Evolutionary conservation across 2,797 vertebrate species (phyloP).

Genomic region (Fringilla coelebs): DNA sequence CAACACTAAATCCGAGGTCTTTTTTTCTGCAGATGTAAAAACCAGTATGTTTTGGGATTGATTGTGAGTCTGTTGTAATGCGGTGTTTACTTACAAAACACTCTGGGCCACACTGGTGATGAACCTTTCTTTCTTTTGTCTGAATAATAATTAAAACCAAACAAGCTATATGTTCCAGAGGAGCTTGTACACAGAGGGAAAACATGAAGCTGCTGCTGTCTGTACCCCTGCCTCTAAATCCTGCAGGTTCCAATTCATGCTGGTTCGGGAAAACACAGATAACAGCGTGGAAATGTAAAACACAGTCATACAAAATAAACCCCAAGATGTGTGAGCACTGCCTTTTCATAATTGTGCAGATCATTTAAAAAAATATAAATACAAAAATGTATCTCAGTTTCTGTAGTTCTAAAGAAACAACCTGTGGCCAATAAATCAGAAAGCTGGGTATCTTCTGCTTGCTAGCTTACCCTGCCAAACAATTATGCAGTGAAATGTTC

Average conservation of each 20-base stretch:
- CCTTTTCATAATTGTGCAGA: not conserved
- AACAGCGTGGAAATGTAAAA: not conserved
- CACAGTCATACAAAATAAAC: not conserved
- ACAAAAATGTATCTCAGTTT: not conserved
- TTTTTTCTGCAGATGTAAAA: constrained; percentile 7
- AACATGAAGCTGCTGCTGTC: not conserved
- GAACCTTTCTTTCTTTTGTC: constrained; percentile 25
- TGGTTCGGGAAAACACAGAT: not conserved
- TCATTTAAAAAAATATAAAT: not conserved
- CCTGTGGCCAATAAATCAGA: constrained; percentile 67
- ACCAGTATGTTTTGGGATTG: constrained; percentile 11
- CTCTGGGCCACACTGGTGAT: constrained; percentile 7
- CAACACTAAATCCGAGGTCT: not conserved
- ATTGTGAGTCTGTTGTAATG: constrained; percentile 15
- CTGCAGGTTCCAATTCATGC: not conserved
- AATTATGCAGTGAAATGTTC: constrained; percentile 77
- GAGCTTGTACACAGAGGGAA: not conserved
- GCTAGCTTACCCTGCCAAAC: constrained; percentile 62
- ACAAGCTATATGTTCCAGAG: not conserved
- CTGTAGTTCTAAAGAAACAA: constrained; percentile 53
- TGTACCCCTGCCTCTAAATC: not conserved
- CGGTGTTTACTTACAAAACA: constrained; percentile 55
- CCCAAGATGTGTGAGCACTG: not conserved
- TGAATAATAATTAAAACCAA: constrained; percentile 40
- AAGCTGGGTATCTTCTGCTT: constrained; percentile 48